Conservation (phyloP, 1,140 invertebrate genomes). For the Leptonema lineaticorne region DNA sequence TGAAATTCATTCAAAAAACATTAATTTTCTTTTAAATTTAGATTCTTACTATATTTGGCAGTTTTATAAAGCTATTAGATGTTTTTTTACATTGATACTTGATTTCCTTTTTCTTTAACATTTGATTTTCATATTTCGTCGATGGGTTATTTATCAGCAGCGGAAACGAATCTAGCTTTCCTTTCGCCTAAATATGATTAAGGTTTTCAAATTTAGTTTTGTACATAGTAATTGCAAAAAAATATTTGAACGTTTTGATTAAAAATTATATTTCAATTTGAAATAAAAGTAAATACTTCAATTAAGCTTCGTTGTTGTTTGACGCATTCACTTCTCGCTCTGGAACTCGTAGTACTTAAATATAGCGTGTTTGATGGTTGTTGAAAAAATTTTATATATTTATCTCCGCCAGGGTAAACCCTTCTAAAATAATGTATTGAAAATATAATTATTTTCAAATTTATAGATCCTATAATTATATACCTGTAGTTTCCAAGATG, state of each 20-base stretch:
- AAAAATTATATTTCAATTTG: background rate
- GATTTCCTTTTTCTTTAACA: background rate
- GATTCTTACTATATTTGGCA: slow-evolving; percentile 10
- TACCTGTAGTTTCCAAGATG: slow-evolving; percentile 75
- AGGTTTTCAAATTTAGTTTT: background rate
- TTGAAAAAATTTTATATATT: slow-evolving; percentile 59
- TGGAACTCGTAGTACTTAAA: slow-evolving; percentile 75
- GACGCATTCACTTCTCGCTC: slow-evolving; percentile 68
- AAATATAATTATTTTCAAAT: background rate
- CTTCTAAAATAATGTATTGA: slow-evolving; percentile 43
- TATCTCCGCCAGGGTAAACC: slow-evolving; percentile 53
- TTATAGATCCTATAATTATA: slow-evolving; percentile 46
- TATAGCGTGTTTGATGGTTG: slow-evolving; percentile 72
- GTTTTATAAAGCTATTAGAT: slow-evolving; percentile 25
- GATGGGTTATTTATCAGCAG: background rate
- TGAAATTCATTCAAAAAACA: slow-evolving; percentile 25
- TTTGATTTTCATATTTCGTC: background rate
- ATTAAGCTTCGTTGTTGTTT: slow-evolving; percentile 63
- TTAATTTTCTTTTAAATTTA: background rate
- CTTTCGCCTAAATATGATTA: background rate
- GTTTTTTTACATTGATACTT: slow-evolving; percentile 42
- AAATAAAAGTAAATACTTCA: slow-evolving; percentile 49
- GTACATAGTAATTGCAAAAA: background rate
- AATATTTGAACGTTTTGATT: background rate
- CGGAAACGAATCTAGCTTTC: background rate